Conservation (phyloP, 1,140 invertebrate genomes). For the Drosophila truncata region DNA sequence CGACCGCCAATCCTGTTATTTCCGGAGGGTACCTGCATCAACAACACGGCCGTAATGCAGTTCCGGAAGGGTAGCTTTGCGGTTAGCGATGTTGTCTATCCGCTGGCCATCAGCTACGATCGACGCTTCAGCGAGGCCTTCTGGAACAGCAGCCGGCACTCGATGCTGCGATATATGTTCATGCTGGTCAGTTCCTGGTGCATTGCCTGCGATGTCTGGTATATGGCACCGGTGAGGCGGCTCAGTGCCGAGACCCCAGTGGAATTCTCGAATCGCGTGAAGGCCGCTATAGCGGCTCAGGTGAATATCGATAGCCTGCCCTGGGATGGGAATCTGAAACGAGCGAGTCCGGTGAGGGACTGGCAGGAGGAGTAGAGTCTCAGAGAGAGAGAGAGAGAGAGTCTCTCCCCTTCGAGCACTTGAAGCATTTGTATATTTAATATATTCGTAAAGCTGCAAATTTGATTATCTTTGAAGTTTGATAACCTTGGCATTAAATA, state of each 20-base stretch:
- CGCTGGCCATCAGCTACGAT: constrained; percentile 62
- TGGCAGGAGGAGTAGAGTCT: constrained; percentile 54
- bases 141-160: constrained; percentile 63
- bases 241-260: constrained; percentile 21
- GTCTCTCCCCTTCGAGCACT: not conserved
- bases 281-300: constrained; percentile 51
- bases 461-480: not conserved
- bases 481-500: not conserved
- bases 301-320: constrained; percentile 51
- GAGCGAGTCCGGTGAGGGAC: constrained; percentile 47
- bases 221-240: constrained; percentile 38
- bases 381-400: too few species aligned
- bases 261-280: constrained; percentile 58
- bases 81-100: constrained; percentile 57
- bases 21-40: constrained; percentile 70
- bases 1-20: constrained; percentile 59
- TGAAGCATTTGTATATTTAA: not conserved
- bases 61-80: constrained; percentile 69
- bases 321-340: constrained; percentile 71
- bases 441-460: not conserved
- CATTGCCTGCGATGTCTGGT: constrained; percentile 63
- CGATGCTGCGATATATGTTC: constrained; percentile 61
- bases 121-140: constrained; percentile 59
- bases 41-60: constrained; percentile 73
- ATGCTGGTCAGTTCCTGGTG: constrained; percentile 63